Evolutionary conservation across 53 echinoderm and acorn worm species (phyloP), one percentile per base, ranked within the genome.

Genomic region (Apostichopus leukothele): DNA sequence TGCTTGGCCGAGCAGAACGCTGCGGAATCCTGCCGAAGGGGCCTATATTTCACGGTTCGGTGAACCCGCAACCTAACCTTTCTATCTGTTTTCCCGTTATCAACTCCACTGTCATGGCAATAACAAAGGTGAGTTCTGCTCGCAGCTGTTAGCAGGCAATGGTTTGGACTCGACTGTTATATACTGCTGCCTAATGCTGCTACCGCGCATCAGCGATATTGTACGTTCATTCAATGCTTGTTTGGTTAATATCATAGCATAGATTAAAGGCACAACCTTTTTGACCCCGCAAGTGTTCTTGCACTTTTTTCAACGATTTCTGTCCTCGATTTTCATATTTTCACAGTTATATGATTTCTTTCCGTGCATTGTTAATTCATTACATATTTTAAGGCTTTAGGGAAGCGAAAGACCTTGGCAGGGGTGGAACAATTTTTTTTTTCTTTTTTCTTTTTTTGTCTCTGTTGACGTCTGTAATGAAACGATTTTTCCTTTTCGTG

Each of bases 21-120:
- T 67, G 66, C 66, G 85, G 85, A 85, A 85, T 85, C 85, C 85
- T 67, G 85, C 85, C 85, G 85, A 50, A 85, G 85, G 85, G 85
- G 85, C 85, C 85, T 85, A 85, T 85, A 67, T 85, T 85, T 85
- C 85, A 85, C 85, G 85, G 85, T 85, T 85, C 63, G 85, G 66
- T 85, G 85, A 85, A 85, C 85, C 60, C 66, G 85, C 85, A 85
- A 85, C 85, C 85, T 85, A 85, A 85, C 85, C 85, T 85, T 76
- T 76, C 77, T 76, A 26, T 52, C 85, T 85, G 85, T 85, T 85
- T 85, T 85, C 85, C 85, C 85, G 85, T 59, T 81, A 81, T 81
- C 81, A 81, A 81, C 81, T 81, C 53, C 20, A 53, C 66, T 85
- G 85, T 85, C 85, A 85, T 85, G 85, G 67, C 60, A 85, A 85